A percentile compares a stretch with the other conserved stretches of the same genome.
Conservation (phyloP, 2,888 invertebrate species). For the Hypolimnas misippus region DNA sequence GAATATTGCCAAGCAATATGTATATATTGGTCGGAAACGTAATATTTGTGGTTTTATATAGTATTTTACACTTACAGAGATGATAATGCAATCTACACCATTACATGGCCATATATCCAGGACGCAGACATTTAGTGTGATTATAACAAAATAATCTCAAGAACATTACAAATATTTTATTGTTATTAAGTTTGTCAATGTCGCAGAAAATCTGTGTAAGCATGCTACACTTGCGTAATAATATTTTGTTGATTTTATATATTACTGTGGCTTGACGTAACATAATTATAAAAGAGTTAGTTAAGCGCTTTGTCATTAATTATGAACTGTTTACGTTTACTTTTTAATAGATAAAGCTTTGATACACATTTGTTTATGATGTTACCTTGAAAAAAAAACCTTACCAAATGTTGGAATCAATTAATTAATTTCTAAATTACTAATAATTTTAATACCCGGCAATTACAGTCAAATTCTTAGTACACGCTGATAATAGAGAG, state of each 20-base stretch:
- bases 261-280: constrained; percentile 14
- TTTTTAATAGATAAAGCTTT: no score
- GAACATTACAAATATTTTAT: constrained; percentile 2
- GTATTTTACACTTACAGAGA: not conserved
- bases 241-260: constrained; percentile 9
- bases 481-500: no score
- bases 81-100: not conserved
- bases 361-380: no score
- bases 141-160: not conserved
- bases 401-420: no score
- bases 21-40: constrained; percentile 17
- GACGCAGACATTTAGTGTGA: not conserved
- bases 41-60: constrained; percentile 21
- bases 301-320: constrained; percentile 6
- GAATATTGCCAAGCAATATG: constrained; percentile 29
- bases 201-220: constrained; percentile 9
- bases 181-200: constrained; percentile 8
- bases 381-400: no score
- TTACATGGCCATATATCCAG: not conserved
- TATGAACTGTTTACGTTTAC: not conserved
- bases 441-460: no score
- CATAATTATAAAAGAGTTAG: constrained; percentile 1
- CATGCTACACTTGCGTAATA: constrained; percentile 27
- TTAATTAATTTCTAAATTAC: no score
- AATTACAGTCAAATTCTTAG: no score